Evolutionary conservation across 92 coral and sea anemone species (phyloP).

Genomic region (Nematostella vectensis): DNA sequence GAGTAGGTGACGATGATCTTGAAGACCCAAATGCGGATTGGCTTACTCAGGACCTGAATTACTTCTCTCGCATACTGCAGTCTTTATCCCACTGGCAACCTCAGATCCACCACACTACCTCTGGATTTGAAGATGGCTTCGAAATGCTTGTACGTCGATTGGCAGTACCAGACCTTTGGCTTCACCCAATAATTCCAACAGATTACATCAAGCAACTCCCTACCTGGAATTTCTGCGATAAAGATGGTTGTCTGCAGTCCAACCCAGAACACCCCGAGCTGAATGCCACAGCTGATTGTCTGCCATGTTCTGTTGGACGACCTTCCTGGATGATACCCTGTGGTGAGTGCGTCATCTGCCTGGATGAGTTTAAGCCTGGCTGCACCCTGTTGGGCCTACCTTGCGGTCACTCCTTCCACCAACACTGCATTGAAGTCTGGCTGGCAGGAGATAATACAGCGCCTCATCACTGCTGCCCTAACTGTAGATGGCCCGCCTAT

Average conservation of each 20-base stretch:
- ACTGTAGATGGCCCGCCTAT: slow-evolving; percentile 97
- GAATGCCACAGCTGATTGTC: slow-evolving; percentile 3
- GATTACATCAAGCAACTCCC: slow-evolving; percentile 86
- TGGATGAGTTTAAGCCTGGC: slow-evolving; percentile 68
- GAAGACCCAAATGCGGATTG: slow-evolving; percentile 59
- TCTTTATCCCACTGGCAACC: slow-evolving; percentile 65
- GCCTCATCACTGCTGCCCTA: slow-evolving; percentile 83
- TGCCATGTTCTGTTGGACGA: slow-evolving; percentile 28
- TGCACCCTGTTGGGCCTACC: slow-evolving; percentile 75
- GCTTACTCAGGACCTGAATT: slow-evolving; percentile 85
- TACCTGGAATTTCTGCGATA: slow-evolving; percentile 73
- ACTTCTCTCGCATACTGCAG: slow-evolving; percentile 58
- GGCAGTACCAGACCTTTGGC: slow-evolving; percentile 96
- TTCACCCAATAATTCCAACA: slow-evolving; percentile 86
- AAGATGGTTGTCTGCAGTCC: slow-evolving; percentile 2
- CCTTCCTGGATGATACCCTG: slow-evolving; percentile 62
- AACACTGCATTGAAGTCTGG: slow-evolving; percentile 81
- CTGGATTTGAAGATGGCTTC: slow-evolving; percentile 76
- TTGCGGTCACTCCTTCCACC: slow-evolving; percentile 91
- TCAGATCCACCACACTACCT: slow-evolving; percentile 46
- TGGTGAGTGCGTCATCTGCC: slow-evolving; percentile 82
- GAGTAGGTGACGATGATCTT: slow-evolving; percentile 46
- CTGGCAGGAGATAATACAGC: slow-evolving; percentile 60
- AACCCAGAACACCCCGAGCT: background rate
- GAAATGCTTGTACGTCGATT: slow-evolving; percentile 83